A percentile compares a stretch with the other conserved stretches of the same genome.
These are phyloP conservation scores for Podocnemis expansa DNA, from an alignment of 2,113 vertebrate species.

Conservation along the genomic window DNA sequence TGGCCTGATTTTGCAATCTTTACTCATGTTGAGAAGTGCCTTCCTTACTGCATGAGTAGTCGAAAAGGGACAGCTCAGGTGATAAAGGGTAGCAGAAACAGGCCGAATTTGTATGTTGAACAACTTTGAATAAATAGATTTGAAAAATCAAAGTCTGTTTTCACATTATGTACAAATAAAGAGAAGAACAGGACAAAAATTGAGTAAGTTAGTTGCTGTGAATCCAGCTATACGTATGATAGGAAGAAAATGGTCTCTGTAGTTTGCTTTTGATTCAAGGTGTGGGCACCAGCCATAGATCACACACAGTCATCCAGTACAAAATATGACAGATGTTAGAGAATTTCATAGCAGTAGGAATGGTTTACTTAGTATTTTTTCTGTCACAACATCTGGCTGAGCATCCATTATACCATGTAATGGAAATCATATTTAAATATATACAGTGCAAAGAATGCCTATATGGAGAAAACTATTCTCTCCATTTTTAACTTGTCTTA, in stretches of 20 bases:
- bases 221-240: neutral
- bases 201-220: neutral
- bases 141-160: neutral
- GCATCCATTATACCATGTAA: neutral
- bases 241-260: neutral
- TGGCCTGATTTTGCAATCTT: neutral
- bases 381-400: constrained; percentile 39
- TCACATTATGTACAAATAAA: neutral
- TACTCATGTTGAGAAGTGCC: neutral
- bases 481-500: neutral
- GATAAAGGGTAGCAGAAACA: neutral
- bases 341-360: constrained; percentile 41
- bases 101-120: neutral
- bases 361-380: neutral
- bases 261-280: neutral
- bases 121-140: rapidly evolving
- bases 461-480: neutral
- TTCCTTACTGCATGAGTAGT: neutral
- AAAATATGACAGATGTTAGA: neutral
- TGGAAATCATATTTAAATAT: constrained; percentile 9
- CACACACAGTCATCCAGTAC: neutral
- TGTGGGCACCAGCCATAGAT: neutral
- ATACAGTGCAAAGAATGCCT: neutral
- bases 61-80: neutral
- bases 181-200: neutral